phyloP scores from a whole-genome alignment of 2,888 invertebrate species.

The Taenaris catops region DNA sequence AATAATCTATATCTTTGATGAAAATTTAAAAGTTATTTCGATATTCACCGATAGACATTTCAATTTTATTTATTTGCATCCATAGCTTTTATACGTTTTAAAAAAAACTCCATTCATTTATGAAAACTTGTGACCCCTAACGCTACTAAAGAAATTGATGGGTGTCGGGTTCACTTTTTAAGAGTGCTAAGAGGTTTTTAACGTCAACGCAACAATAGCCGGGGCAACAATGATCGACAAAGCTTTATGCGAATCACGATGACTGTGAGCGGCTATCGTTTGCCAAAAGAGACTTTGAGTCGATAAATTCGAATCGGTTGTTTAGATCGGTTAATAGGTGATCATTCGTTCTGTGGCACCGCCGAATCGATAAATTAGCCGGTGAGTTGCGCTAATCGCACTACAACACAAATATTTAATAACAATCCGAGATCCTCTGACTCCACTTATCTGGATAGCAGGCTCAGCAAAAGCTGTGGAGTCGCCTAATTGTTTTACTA shows the following conservation, averaged over 20 bases:
- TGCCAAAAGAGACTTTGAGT: conserved; percentile 16
- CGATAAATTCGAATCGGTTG: conserved; percentile 31
- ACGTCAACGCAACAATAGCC: conserved; percentile 11
- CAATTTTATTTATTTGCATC: too few species aligned
- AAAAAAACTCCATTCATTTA: not conserved
- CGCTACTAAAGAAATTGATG: conserved; percentile 9
- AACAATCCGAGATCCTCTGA: conserved; percentile 72
- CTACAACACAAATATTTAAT: conserved; percentile 79
- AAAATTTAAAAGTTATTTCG: too few species aligned
- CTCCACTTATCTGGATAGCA: conserved; percentile 73
- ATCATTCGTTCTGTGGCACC: conserved; percentile 21
- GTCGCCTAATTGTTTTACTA: conserved; percentile 29
- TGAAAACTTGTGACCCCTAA: conserved; percentile 4
- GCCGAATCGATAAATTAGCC: conserved; percentile 60
- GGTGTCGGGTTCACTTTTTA: conserved; percentile 21
- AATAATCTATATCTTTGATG: too few species aligned
- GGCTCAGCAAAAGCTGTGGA: conserved; percentile 36
- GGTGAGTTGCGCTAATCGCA: conserved; percentile 71
- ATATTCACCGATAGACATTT: too few species aligned
- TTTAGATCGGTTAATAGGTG: conserved; percentile 30
- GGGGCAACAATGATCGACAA: conserved; percentile 13
- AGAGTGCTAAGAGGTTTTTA: conserved; percentile 14
- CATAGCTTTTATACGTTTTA: too few species aligned
- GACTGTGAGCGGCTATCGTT: conserved; percentile 20
- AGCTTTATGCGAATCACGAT: conserved; percentile 17